Evolutionary conservation across 2,113 vertebrate genomes (phyloP).

Genomic region (Tachuris rubrigastra): DNA sequence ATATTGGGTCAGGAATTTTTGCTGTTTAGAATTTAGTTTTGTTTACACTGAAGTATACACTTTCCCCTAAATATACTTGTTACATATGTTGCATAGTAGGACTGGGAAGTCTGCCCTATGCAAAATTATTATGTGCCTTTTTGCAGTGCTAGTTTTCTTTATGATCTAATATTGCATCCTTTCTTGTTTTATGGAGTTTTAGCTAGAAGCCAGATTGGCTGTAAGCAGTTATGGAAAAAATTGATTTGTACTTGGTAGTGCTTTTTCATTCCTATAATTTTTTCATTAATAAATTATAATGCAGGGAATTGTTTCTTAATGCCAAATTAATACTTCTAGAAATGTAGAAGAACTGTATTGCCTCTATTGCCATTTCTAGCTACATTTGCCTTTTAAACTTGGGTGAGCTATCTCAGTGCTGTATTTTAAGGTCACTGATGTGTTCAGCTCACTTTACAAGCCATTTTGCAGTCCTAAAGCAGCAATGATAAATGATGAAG

Average conservation of each 20-base stretch:
- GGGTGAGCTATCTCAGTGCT: not conserved
- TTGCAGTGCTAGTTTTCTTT: accelerated
- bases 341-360: not conserved
- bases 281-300: not conserved
- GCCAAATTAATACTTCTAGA: not conserved
- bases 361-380: not conserved
- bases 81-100: not conserved
- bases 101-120: not conserved
- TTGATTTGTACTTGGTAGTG: not conserved
- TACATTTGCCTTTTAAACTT: not conserved
- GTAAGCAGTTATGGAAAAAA: not conserved
- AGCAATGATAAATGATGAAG: not conserved
- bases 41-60: not conserved
- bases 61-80: not conserved
- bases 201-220: not conserved
- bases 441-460: not conserved
- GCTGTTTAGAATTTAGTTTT: not conserved
- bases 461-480: not conserved
- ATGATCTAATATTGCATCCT: not conserved
- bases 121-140: not conserved
- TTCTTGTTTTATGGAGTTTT: not conserved
- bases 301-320: not conserved
- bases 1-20: not conserved
- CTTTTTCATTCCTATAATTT: not conserved
- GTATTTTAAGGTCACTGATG: not conserved